Base-by-base conservation (phyloP, 2,888 invertebrate species). In the Sisyra nigra region DNA sequence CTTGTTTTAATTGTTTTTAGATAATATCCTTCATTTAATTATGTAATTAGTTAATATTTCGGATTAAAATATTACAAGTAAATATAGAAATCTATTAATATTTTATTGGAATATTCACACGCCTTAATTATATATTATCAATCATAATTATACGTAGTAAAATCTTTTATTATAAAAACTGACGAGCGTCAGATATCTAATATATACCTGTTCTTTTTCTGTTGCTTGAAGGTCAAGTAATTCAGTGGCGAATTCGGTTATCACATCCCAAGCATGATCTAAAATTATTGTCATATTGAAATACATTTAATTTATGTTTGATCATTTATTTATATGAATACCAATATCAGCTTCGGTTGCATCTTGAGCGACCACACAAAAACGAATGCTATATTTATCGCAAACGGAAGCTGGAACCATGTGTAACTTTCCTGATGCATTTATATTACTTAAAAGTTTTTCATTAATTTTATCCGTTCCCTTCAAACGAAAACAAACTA, bases 321-420 rank as follows among this genome's bases (percentile, higher is more conserved):
- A 24, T 24, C 3, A 5, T 24, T 24, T 24, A 24, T 24, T 24
- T 5, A 3, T 24, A 7, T 24, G 7, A 35, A 13, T n/a, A 82
- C 83, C 80, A 48, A 88, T 80, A 57, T 88, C 87, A 44, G 77
- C 79, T 38, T 86, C 80, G 0, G 76, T 79, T 7, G 94, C 88
- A 59, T 89, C 80, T 59, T 92, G 89, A 2, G 92, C 80, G 35
- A 91, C 88, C 0, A 93, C 86, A 57, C 93, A 94, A 66, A 97
- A 97, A 44, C 94, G 71, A 53, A 94, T 92, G 40, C 92, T 86
- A 58, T 84, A 94, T 54, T 80, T 79, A 40, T 92, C 91, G 55
- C 87, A 83, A 14, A 93, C 81, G 36, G 76, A 79, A 0, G 94
- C 88, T 1, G 94, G 94, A 9, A 94, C 94, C 94, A 97, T 96